Percentiles rank a stretch among this genome's conserved stretches.
Conservation (phyloP, 2,113 vertebrate species). For the Loxodonta africana region DNA sequence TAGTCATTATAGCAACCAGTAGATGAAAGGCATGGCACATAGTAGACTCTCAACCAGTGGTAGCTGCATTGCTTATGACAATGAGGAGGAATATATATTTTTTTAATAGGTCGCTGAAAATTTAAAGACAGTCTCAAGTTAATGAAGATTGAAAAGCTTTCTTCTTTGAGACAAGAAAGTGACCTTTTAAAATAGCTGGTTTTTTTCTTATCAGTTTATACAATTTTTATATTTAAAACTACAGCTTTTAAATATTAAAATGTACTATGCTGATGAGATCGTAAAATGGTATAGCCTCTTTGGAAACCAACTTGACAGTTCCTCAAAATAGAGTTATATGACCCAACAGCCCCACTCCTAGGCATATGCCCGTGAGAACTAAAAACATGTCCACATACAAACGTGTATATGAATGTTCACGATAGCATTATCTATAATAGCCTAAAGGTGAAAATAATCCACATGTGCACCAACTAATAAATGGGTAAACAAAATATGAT, state of each 20-base stretch:
- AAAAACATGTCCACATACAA: background rate
- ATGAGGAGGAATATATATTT: background rate
- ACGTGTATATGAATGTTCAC: rapidly evolving
- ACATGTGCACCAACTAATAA: rapidly evolving
- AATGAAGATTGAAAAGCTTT: background rate
- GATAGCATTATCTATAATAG: background rate
- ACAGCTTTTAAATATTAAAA: too few species aligned
- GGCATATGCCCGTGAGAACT: background rate
- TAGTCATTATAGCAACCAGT: background rate
- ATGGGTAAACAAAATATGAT: background rate
- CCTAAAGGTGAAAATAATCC: background rate
- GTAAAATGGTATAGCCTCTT: background rate
- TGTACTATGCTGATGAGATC: background rate
- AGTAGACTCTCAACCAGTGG: background rate
- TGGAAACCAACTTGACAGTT: background rate
- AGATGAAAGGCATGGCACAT: background rate
- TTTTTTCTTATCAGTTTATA: background rate
- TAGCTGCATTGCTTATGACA: rapidly evolving
- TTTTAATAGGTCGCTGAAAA: background rate
- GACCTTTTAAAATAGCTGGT: background rate
- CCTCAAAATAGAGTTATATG: background rate
- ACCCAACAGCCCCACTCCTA: background rate
- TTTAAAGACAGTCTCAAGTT: background rate
- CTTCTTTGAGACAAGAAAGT: background rate
- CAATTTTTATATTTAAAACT: background rate